phyloP scores from a whole-genome alignment of 53 echinoderm and acorn worm species.

The Henricia sp. region DNA sequence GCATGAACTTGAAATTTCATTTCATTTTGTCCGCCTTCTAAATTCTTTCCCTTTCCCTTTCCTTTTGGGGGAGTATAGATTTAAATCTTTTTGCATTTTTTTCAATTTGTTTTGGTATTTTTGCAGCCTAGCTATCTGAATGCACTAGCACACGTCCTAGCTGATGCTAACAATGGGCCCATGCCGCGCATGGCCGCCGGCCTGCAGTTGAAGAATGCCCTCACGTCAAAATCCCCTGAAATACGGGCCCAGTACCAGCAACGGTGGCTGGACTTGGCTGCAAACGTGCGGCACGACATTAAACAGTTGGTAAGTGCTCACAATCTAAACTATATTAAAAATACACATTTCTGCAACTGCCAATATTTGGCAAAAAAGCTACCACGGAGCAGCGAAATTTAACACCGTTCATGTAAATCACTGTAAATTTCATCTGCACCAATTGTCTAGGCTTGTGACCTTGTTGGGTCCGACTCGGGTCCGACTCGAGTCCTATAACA shows the following conservation, averaged over 20 bases:
- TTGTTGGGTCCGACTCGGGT: too few relatives aligned
- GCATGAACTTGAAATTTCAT: too few relatives aligned
- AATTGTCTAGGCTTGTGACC: too few relatives aligned
- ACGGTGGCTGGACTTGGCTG: conserved; percentile 72
- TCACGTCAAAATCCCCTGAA: conserved; percentile 86
- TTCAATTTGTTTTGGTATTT: neutral
- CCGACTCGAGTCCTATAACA: too few relatives aligned
- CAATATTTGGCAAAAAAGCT: too few relatives aligned
- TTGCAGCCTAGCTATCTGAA: conserved; percentile 75
- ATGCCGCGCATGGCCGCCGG: conserved; percentile 92
- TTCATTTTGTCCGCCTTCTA: neutral
- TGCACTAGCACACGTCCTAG: conserved; percentile 74
- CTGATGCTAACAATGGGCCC: conserved; percentile 58
- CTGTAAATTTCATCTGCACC: too few relatives aligned
- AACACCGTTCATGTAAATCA: too few relatives aligned
- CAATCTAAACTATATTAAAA: too few relatives aligned
- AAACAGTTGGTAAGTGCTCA: conserved; percentile 71
- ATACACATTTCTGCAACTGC: too few relatives aligned
- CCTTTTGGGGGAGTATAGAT: neutral
- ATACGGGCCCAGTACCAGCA: conserved; percentile 70
- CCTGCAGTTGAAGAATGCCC: conserved; percentile 92
- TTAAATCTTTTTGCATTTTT: neutral
- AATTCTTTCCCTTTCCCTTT: neutral
- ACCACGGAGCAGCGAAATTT: too few relatives aligned
- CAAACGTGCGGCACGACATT: conserved; percentile 58